Evolutionary conservation across 2,888 invertebrate species (phyloP), one percentile per base, ranked within the genome.

Genomic region (Orthosia gracilis): DNA sequence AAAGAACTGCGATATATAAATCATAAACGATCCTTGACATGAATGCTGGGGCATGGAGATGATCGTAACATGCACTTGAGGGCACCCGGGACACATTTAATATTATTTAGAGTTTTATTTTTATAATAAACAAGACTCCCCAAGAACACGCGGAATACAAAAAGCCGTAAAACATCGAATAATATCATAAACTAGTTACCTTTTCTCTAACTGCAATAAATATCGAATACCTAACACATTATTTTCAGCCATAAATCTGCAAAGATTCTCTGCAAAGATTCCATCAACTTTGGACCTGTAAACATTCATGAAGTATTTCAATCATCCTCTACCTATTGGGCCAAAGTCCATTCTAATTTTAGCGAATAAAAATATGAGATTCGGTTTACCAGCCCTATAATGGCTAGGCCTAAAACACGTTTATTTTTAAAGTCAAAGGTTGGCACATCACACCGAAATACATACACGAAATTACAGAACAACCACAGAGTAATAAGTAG

Each of bases 11-110:
- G 73, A 81, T 85, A 77, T 87, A 89, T 89, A 89, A 89, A 90
- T 91, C 89, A 89, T 88, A 88, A 87, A 86, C 85, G 80, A 88
- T 86, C 90, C 91, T 91, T 87, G 86, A 89, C 91, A 90, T 83
- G 82, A 64, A 89, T 90, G 72, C 68, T 68, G 74, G 66, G 68
- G 81, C 62, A 11, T 69, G 78, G 87, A 87, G 87, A 89, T 85
- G 85, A 87, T 88, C 54, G 68, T 69, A 77, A 72, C 26, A 45
- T 66, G 57, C 65, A 73, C 63, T 74, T 68, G 69, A 81, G 67
- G 65, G 52, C 69, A 64, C 63, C 17, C n/a, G 23, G 50, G 57
- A 65, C 26, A 15, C 23, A 63, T 66, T 55, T 12, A 63, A 67
- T 52, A 23, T 58, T 67, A 50, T 62, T 66, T 66, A 76, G 50